A percentile compares a stretch with the other conserved stretches of the same genome.
These are phyloP conservation scores for Hirtodrosophila cameraria DNA, from an alignment of 2,888 invertebrate genomes.

Conservation along the genomic window DNA sequence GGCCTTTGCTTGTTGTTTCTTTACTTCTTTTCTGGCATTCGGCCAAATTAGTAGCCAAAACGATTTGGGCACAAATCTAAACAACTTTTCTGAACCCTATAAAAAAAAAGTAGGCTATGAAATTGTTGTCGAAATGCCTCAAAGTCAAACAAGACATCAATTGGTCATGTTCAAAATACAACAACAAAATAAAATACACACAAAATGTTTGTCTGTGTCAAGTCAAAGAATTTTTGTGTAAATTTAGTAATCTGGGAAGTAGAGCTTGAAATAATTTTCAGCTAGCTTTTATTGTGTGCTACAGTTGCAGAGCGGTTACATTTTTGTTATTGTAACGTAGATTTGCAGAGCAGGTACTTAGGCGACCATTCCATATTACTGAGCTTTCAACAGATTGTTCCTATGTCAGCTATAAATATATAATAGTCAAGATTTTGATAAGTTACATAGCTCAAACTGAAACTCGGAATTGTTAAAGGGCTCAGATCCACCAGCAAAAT, in stretches of 20 bases:
- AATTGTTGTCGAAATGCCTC: conserved; percentile 53
- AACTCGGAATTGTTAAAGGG: no score
- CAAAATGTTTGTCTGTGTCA: neutral
- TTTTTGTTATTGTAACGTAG: no score
- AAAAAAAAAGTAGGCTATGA: conserved; percentile 35
- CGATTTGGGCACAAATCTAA: neutral
- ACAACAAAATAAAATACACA: neutral
- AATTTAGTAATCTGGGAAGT: conserved; percentile 16
- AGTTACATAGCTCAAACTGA: no score
- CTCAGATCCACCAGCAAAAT: no score
- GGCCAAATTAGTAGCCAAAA: conserved; percentile 38
- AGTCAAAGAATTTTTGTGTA: conserved; percentile 36
- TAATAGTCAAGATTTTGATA: no score
- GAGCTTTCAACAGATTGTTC: no score
- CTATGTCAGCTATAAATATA: no score
- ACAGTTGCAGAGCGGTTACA: no score
- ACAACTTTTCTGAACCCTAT: conserved; percentile 5
- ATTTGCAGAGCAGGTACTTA: no score
- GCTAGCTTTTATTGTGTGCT: neutral
- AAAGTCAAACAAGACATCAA: conserved; percentile 59
- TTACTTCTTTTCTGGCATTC: conserved; percentile 29
- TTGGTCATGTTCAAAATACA: conserved; percentile 51
- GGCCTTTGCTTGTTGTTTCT: neutral
- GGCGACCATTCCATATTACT: no score
- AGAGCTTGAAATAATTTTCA: conserved; percentile 25